These are phyloP conservation scores for Trachemys scripta DNA, from an alignment of 2,113 vertebrate species.

Conservation along the genomic window DNA sequence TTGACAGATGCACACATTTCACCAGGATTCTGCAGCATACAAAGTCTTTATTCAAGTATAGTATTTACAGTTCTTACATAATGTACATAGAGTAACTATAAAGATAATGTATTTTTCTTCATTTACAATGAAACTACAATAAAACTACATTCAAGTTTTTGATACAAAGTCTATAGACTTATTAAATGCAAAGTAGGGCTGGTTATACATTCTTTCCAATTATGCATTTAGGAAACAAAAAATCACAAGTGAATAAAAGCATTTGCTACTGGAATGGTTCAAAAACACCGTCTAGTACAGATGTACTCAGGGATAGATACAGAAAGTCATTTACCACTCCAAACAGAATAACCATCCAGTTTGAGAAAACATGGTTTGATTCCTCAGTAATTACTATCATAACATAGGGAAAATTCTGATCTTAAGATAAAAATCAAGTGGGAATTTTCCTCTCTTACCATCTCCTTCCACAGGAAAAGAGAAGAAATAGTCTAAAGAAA, in stretches of 20 bases:
- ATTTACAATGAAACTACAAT: conserved; percentile 50
- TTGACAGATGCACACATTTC: background rate
- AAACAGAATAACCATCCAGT: background rate
- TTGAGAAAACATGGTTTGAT: conserved; percentile 10
- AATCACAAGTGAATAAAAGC: background rate
- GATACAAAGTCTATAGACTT: conserved; percentile 61
- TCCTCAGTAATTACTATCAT: background rate
- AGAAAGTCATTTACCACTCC: conserved; percentile 29
- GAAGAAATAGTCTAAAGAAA: conserved; percentile 36
- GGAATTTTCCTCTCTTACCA: background rate
- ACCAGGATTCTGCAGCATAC: conserved; percentile 57
- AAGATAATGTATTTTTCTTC: conserved; percentile 41
- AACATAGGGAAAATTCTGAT: background rate
- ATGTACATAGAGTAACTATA: conserved; percentile 71
- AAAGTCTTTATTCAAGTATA: conserved; percentile 73
- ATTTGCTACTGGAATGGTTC: conserved; percentile 61
- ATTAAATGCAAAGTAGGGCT: background rate
- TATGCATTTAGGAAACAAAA: conserved; percentile 40
- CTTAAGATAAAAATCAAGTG: background rate
- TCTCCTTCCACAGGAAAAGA: conserved; percentile 50
- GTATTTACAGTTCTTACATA: conserved; percentile 79
- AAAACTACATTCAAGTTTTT: conserved; percentile 37
- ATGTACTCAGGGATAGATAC: background rate
- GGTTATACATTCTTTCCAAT: conserved; percentile 59
- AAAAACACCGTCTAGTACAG: conserved; percentile 38